phyloP scores from a whole-genome alignment of 2,888 invertebrate genomes.

The Drosophila peninsularis region DNA sequence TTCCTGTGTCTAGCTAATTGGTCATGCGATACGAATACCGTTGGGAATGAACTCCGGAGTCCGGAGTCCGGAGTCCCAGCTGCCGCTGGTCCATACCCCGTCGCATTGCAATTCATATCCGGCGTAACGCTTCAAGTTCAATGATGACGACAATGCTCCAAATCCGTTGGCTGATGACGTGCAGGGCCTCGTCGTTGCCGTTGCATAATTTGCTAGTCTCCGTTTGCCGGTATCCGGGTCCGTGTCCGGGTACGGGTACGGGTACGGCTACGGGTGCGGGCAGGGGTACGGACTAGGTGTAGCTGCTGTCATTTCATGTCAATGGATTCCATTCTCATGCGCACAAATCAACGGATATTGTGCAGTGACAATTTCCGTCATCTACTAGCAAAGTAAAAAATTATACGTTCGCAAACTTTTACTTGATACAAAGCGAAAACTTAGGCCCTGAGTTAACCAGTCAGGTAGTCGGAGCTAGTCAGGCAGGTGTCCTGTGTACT shows the following conservation, averaged over 20 bases:
- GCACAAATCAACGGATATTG: constrained; percentile 80
- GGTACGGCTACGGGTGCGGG: neutral
- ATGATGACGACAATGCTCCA: constrained; percentile 47
- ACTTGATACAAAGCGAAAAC: constrained; percentile 10
- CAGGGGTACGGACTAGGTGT: neutral
- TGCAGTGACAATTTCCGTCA: constrained; percentile 77
- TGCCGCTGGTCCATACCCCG: neutral
- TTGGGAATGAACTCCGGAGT: constrained; percentile 4
- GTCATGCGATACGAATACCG: constrained; percentile 65
- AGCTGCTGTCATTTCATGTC: constrained; percentile 57
- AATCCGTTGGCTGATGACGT: constrained; percentile 32
- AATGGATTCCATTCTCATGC: constrained; percentile 71
- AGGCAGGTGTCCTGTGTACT: constrained; percentile 1
- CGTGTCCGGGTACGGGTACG: neutral
- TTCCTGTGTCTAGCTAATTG: constrained; percentile 62
- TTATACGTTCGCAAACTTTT: constrained; percentile 25
- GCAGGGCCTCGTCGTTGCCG: constrained; percentile 2
- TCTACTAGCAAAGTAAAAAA: constrained; percentile 39
- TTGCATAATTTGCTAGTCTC: constrained; percentile 57
- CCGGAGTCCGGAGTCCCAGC: neutral
- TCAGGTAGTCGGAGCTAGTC: constrained; percentile 2
- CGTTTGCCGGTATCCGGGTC: constrained; percentile 7
- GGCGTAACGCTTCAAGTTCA: constrained; percentile 30
- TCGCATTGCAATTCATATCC: constrained; percentile 47
- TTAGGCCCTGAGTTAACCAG: constrained; percentile 1